Percentiles rank a stretch among this genome's conserved stretches.
phyloP scores from a whole-genome alignment of 2,888 invertebrate genomes.

The Parelbella ahira region DNA sequence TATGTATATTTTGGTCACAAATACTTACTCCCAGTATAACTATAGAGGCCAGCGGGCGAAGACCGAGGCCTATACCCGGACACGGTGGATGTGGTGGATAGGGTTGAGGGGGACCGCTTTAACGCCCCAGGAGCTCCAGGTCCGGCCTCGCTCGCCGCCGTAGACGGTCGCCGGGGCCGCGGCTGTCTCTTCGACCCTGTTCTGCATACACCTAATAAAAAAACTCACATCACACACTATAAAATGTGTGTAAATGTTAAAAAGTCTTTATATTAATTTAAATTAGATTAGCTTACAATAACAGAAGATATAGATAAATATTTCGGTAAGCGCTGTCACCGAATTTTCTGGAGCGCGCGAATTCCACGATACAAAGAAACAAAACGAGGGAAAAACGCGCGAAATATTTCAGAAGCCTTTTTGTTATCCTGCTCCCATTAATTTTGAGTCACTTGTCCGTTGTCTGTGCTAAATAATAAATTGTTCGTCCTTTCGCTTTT shows the following conservation, averaged over 20 bases:
- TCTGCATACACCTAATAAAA: constrained; percentile 68
- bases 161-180: constrained; percentile 66
- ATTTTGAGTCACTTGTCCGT: constrained; percentile 13
- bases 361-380: neutral
- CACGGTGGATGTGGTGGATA: constrained; percentile 68
- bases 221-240: constrained; percentile 22
- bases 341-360: no score
- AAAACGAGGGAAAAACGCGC: neutral
- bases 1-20: no score
- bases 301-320: no score
- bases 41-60: constrained; percentile 88
- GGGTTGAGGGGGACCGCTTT: constrained; percentile 64
- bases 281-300: no score
- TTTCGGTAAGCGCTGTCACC: no score
- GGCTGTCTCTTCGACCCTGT: constrained; percentile 74
- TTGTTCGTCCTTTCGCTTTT: constrained; percentile 7
- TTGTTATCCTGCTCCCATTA: constrained; percentile 20
- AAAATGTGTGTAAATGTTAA: constrained; percentile 11
- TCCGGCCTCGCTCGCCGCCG: constrained; percentile 43
- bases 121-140: constrained; percentile 50
- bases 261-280: no score
- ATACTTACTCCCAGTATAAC: constrained; percentile 82
- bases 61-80: constrained; percentile 84
- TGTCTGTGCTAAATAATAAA: constrained; percentile 18
- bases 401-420: constrained; percentile 24